Evolutionary conservation across 2,113 vertebrate genomes (phyloP).

Genomic region (Cromileptes altivelis): DNA sequence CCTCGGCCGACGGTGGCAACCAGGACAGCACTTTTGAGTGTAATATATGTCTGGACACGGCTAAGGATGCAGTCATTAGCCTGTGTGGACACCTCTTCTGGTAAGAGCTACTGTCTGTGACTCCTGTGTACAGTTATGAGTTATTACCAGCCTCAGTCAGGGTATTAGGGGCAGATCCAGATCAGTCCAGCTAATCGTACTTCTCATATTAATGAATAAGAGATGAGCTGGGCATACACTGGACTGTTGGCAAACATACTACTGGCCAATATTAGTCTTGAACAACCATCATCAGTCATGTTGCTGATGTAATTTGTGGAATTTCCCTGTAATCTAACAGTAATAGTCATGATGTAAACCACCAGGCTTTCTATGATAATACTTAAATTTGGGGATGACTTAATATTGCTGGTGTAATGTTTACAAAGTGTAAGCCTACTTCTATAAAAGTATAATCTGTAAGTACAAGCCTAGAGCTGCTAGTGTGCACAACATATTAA

Average conservation of each 20-base stretch:
- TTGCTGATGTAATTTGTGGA: background rate
- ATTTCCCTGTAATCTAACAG: no score
- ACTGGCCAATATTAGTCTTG: background rate
- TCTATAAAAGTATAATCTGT: background rate
- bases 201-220: background rate
- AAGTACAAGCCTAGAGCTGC: background rate
- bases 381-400: background rate
- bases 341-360: no score
- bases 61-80: slow-evolving; percentile 98
- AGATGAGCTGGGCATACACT: background rate
- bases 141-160: background rate
- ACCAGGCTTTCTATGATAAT: background rate
- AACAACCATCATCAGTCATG: background rate
- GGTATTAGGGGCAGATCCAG: slow-evolving; percentile 10
- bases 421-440: background rate
- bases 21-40: slow-evolving; percentile 99
- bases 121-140: background rate
- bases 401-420: background rate
- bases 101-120: slow-evolving; percentile 72
- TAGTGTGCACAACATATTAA: background rate
- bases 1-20: slow-evolving; percentile 85
- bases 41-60: slow-evolving; percentile 98
- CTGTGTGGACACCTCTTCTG: slow-evolving; percentile 98
- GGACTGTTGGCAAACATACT: background rate
- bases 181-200: background rate